Evolutionary conservation across 2,888 invertebrate genomes (phyloP), one percentile per base, ranked within the genome.

Genomic region (Torymus aiolomorphi): DNA sequence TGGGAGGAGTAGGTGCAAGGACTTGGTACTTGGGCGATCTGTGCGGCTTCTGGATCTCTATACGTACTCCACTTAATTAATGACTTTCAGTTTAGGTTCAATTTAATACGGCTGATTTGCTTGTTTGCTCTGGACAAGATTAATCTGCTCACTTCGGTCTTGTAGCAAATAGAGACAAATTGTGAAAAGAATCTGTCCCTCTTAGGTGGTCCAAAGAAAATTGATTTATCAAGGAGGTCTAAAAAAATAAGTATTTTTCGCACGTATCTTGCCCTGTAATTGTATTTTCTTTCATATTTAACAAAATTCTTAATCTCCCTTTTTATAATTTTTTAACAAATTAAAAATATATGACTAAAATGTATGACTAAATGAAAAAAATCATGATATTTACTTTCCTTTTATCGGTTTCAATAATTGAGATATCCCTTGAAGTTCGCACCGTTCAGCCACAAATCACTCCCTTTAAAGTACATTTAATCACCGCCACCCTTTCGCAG

Each of bases 51-150:
- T 42, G 42, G 42, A 8, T 42, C 42, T 42, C 12, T 70, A 18
- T 57, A 8, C 13, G 11, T n/a, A 11, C 12, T 78, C 49, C 2
- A 52, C 51, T 54, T 61, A 52, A 72, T 59, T 72, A 31, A 78
- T 72, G 66, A 42, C 66, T 77, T 69, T 52, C 16, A 16, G 13
- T 57, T 56, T 12, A 42, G 18, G 59, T 52, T 31, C 2, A 16
- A 49, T 59, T 59, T 42, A 18, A 59, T 66, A 31, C 18, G 63
- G 16, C 13, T 72, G 49, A 66, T 66, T 65, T 31, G 14, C 20
- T 20, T 49, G 24, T 16, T 42, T 54, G 18, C 54, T 72, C 49
- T 20, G 0, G 13, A 16, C 42, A 20, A 63, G 62, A 70, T 76
- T 76, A 63, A 70, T 70, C 20, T 20, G 18, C n/a, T 20, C 56